Evolutionary conservation across 2,113 vertebrate genomes (phyloP), one percentile per base, ranked within the genome.

Genomic region (Crotalus helleri): DNA sequence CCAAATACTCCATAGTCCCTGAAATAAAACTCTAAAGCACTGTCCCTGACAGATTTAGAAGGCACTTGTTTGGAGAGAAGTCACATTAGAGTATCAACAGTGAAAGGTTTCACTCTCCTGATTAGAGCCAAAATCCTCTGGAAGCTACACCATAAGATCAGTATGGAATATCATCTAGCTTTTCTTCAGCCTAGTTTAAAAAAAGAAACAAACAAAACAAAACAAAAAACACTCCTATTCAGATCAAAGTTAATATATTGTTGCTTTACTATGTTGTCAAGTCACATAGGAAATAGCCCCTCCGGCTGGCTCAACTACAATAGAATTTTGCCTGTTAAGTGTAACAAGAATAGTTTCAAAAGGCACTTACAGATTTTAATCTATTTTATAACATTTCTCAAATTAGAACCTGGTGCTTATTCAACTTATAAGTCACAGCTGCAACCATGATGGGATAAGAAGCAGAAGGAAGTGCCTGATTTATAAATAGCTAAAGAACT

Each of bases 161-260:
- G 39, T 19, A 93, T 9, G 87, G 8, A 23, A 89, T 39, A 85
- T 69, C 91, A 89, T 10, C 46, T 49, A 89, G 85, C 0, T 92
- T 86, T 93, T 88, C 90, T 26, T 85, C 2, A 39, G 51, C 87
- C 94, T 87, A 59, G 92, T 46, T 46, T 87, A 93, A 93, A 15
- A 88, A 53, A 85, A 86, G 49, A 44, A 49, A n/a, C 3, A 81
- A 54, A 55, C 2, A 1, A 26, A 57, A 51, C 19, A 39, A 44
- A 54, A 15, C 24, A 29, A 44, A 57, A 91, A 51, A 53, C 5
- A 8, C 24, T 7, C 86, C 51, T 8, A 89, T 33, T 92, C 13
- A 26, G 86, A 95, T 87, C 24, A 94, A 93, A 95, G 94, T 64
- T 81, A 81, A 19, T 74, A 53, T 85, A 89, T 89, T 85, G 59